Percentiles rank a stretch among this genome's conserved stretches.
Evolutionary conservation across 2,113 vertebrate species (phyloP).

Genomic region (Acanthisitta chloris): DNA sequence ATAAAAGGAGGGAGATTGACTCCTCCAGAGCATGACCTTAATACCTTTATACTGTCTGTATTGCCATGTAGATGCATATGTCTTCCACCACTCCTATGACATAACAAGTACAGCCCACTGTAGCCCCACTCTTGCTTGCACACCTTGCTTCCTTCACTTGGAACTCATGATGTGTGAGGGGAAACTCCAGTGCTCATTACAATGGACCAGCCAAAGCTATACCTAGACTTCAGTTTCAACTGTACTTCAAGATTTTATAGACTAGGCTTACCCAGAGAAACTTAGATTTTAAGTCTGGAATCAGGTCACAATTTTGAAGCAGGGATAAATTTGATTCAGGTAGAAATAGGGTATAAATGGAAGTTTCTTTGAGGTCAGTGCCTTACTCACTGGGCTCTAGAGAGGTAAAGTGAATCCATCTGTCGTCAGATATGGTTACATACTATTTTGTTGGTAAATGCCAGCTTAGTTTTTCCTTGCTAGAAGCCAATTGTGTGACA

Average conservation of each 20-base stretch:
- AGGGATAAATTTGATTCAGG: neutral
- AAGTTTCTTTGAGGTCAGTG: neutral
- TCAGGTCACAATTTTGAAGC: neutral
- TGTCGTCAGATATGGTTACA: neutral
- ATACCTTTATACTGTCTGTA: neutral
- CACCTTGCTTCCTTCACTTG: neutral
- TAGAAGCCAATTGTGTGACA: neutral
- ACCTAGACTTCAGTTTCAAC: neutral
- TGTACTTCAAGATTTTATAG: neutral
- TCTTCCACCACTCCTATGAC: neutral
- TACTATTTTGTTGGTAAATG: neutral
- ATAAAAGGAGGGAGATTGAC: neutral
- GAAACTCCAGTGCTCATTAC: neutral
- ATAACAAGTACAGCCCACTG: no score
- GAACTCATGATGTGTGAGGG: rapidly evolving
- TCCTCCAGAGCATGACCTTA: neutral
- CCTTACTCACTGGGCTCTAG: neutral
- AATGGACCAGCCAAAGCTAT: neutral
- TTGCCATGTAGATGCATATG: neutral
- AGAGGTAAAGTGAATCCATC: neutral
- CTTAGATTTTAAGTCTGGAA: neutral
- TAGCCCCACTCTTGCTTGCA: neutral
- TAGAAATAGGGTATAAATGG: neutral
- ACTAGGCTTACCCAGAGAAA: rapidly evolving
- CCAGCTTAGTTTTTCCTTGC: neutral